phyloP scores from a whole-genome alignment of 2,797 vertebrate species.

The Epinephelus awoara region DNA sequence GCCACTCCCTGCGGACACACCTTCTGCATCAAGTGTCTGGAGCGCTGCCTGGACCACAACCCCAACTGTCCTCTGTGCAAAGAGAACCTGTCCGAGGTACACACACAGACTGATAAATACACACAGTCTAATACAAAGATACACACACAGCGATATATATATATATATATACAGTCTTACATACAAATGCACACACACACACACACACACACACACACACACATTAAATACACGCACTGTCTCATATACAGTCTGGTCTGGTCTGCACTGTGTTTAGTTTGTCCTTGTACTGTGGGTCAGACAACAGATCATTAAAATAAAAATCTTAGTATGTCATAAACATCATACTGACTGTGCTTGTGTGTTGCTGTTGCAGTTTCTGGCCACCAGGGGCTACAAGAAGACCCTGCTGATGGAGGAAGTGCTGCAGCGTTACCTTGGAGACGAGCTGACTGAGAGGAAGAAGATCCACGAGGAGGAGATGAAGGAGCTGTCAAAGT shows the following conservation, averaged over 20 bases:
- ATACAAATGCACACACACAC: no score
- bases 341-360: neutral
- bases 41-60: slow-evolving; percentile 95
- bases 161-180: no score
- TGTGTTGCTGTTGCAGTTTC: slow-evolving; percentile 83
- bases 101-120: neutral
- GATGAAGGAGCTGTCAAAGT: slow-evolving; percentile 95
- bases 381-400: slow-evolving; percentile 92
- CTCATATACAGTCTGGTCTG: no score
- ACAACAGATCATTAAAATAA: no score
- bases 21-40: slow-evolving; percentile 96
- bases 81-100: slow-evolving; percentile 93
- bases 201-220: no score
- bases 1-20: slow-evolving; percentile 95
- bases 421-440: slow-evolving; percentile 90
- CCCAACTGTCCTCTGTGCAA: slow-evolving; percentile 95
- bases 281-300: no score
- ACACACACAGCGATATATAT: neutral
- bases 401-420: slow-evolving; percentile 94
- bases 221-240: no score
- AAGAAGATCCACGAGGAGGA: slow-evolving; percentile 94
- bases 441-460: slow-evolving; percentile 91
- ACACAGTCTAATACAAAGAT: slow-evolving; percentile 76
- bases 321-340: neutral
- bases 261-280: no score